These are phyloP conservation scores for Diogma glabrata DNA, from an alignment of 2,888 invertebrate genomes.

Conservation along the genomic window DNA sequence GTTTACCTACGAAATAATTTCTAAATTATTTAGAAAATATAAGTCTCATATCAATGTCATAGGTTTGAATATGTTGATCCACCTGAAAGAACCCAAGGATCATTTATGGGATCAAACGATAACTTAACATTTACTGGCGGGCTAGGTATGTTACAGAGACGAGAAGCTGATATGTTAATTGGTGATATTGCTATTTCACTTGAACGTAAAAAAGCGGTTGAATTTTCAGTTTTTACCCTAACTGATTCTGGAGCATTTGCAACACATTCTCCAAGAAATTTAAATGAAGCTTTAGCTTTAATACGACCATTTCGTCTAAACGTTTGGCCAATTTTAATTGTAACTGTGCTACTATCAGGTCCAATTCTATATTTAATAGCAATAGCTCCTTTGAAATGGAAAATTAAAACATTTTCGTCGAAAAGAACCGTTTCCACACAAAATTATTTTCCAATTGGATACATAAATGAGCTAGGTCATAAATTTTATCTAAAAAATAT, in stretches of 20 bases:
- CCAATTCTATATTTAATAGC: slow-evolving; percentile 58
- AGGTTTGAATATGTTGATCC: slow-evolving; percentile 61
- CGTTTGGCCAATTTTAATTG: slow-evolving; percentile 61
- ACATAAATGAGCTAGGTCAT: background rate
- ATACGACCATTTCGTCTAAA: slow-evolving; percentile 62
- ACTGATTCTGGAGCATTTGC: slow-evolving; percentile 68
- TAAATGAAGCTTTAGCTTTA: slow-evolving; percentile 62
- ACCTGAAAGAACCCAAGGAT: slow-evolving; percentile 59
- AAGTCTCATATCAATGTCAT: slow-evolving; percentile 11
- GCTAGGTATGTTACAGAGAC: slow-evolving; percentile 55
- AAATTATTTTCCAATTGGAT: background rate
- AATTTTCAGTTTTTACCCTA: slow-evolving; percentile 63
- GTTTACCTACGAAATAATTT: background rate
- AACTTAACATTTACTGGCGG: slow-evolving; percentile 61
- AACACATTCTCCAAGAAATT: slow-evolving; percentile 58
- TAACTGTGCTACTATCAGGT: slow-evolving; percentile 52
- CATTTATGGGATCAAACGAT: slow-evolving; percentile 41
- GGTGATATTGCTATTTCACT: slow-evolving; percentile 64
- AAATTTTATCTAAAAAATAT: too few species aligned
- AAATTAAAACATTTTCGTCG: slow-evolving; percentile 7
- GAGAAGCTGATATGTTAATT: slow-evolving; percentile 60
- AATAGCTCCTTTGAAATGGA: slow-evolving; percentile 40
- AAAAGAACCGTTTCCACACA: too few species aligned
- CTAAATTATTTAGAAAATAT: slow-evolving; percentile 13
- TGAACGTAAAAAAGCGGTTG: slow-evolving; percentile 58